Evolutionary conservation across 2,888 invertebrate genomes (phyloP).

Genomic region (Ecdyonurus torrentis): DNA sequence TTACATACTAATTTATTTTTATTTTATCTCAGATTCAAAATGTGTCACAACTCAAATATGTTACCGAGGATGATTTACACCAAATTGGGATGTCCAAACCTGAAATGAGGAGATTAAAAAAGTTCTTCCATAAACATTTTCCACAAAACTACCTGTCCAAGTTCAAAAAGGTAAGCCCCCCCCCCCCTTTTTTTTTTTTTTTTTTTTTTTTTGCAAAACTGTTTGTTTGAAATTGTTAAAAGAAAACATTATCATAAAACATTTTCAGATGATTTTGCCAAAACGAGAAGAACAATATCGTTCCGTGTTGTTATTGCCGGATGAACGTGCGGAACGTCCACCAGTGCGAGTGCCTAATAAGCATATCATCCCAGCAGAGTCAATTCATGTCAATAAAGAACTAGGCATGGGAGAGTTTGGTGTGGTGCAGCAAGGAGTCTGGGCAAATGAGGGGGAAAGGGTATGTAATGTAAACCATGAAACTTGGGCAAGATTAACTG

Average conservation of each 20-base stretch:
- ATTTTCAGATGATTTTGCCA: conserved; percentile 26
- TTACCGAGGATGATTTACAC: conserved; percentile 77
- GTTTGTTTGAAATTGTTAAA: not conserved
- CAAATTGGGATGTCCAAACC: conserved; percentile 89
- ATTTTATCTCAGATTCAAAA: conserved; percentile 53
- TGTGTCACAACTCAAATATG: conserved; percentile 82
- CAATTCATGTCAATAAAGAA: conserved; percentile 32
- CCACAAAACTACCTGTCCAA: conserved; percentile 86
- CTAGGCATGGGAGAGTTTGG: conserved; percentile 93
- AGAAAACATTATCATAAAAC: too few relatives aligned
- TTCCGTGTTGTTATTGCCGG: conserved; percentile 22
- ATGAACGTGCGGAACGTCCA: conserved; percentile 20
- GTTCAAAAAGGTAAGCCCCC: conserved; percentile 54
- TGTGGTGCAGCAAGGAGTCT: conserved; percentile 92
- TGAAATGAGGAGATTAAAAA: conserved; percentile 85
- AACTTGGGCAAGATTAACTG: too few relatives aligned
- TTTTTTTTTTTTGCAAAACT: too few relatives aligned
- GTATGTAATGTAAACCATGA: too few relatives aligned
- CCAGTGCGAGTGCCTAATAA: conserved; percentile 53
- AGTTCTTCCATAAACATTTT: conserved; percentile 84
- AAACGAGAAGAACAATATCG: conserved; percentile 30
- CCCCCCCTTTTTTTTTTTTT: not conserved
- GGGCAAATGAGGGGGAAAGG: conserved; percentile 87
- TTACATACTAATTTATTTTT: too few relatives aligned
- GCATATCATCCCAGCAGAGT: conserved; percentile 48